Percentiles rank a stretch among this genome's conserved stretches.
Evolutionary conservation across 2,888 invertebrate species (phyloP).

Genomic region (Rambutsinella grinnellia): DNA sequence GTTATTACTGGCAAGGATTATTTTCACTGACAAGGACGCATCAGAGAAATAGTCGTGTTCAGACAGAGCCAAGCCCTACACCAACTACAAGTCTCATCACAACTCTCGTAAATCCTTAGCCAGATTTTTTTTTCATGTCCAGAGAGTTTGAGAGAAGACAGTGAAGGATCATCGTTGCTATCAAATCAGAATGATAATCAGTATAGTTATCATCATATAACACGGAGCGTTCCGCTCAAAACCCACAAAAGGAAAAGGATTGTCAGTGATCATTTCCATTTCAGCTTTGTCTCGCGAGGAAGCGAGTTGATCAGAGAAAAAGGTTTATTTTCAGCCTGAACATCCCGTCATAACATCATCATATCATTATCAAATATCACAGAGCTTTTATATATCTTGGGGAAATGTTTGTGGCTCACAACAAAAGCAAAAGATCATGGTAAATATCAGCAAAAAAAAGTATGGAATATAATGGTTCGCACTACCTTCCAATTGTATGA

Average conservation of each 20-base stretch:
- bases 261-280: neutral
- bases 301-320: neutral
- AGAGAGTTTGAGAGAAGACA: neutral
- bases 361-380: too few relatives aligned
- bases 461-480: too few relatives aligned
- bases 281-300: neutral
- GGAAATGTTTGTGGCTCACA: too few relatives aligned
- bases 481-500: too few relatives aligned
- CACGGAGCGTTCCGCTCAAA: neutral
- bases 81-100: neutral
- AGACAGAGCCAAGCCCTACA: slow-evolving; percentile 12
- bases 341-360: too few relatives aligned
- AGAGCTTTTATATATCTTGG: too few relatives aligned
- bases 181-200: neutral
- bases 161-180: neutral
- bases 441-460: too few relatives aligned
- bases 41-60: slow-evolving; percentile 23
- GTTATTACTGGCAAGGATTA: slow-evolving; percentile 11
- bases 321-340: too few relatives aligned
- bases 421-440: too few relatives aligned
- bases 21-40: slow-evolving; percentile 38
- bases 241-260: neutral
- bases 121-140: neutral
- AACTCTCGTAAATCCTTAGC: neutral
- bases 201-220: neutral